Evolutionary conservation across 2,113 vertebrate species (phyloP).

Genomic region (Sclerurus mexicanus): DNA sequence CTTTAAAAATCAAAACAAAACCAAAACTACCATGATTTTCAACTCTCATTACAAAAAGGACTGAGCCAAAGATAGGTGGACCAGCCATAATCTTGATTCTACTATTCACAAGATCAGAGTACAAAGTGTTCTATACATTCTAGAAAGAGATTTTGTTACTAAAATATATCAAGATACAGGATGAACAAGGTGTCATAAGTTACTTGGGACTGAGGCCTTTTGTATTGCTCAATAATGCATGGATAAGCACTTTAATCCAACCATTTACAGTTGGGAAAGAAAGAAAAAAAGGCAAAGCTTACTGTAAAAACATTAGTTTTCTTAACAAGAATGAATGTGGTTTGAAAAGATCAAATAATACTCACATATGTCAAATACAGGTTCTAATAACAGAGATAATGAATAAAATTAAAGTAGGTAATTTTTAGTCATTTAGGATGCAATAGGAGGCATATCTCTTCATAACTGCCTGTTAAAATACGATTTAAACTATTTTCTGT

Average conservation of each 20-base stretch:
- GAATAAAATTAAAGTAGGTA: constrained; percentile 77
- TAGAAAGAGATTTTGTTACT: background rate
- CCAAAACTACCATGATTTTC: rapidly evolving
- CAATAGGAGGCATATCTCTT: constrained; percentile 43
- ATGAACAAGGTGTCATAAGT: background rate
- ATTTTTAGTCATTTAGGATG: constrained; percentile 72
- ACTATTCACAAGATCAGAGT: background rate
- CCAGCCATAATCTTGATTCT: background rate
- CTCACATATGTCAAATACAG: constrained; percentile 72
- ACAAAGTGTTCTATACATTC: background rate
- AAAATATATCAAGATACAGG: background rate
- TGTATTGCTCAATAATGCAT: background rate
- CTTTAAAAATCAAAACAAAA: background rate
- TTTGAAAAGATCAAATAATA: constrained; percentile 81
- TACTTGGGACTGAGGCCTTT: constrained; percentile 17
- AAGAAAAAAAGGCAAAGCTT: background rate
- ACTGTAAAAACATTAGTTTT: constrained; percentile 3
- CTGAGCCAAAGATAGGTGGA: background rate
- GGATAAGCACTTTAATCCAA: background rate
- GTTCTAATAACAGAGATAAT: constrained; percentile 75
- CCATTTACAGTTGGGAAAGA: background rate
- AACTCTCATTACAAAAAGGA: background rate
- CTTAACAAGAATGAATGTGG: constrained; percentile 75
- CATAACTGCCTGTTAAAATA: constrained; percentile 64
- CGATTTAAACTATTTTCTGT: constrained; percentile 62